These are phyloP conservation scores for Nibea coibor DNA, from an alignment of 2,113 vertebrate species.

Conservation along the genomic window DNA sequence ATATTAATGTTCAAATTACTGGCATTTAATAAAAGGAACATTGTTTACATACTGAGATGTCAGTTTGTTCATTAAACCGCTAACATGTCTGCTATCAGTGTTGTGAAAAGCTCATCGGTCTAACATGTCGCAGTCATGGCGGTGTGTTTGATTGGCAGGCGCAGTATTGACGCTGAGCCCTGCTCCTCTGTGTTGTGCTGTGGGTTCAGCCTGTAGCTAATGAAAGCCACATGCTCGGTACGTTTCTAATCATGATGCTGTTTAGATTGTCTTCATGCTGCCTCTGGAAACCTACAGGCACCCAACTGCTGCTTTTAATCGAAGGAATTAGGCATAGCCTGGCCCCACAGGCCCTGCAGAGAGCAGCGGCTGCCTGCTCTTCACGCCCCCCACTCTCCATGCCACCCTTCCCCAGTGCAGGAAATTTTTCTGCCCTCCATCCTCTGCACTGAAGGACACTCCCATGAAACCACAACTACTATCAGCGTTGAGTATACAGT, in stretches of 20 bases:
- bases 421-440: constrained; percentile 27
- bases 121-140: constrained; percentile 30
- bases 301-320: constrained; percentile 80
- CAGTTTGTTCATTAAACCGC: constrained; percentile 39
- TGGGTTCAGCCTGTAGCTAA: constrained; percentile 70
- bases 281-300: constrained; percentile 64
- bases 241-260: constrained; percentile 73
- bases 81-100: constrained; percentile 22
- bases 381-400: constrained; percentile 32
- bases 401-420: constrained; percentile 12
- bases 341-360: constrained; percentile 7
- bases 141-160: constrained; percentile 68
- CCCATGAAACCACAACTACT: neutral
- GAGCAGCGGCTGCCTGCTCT: constrained; percentile 45
- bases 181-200: constrained; percentile 47
- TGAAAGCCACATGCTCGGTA: constrained; percentile 76
- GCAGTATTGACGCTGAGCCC: constrained; percentile 32
- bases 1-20: neutral
- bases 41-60: constrained; percentile 26
- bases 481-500: neutral
- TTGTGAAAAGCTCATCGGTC: constrained; percentile 46
- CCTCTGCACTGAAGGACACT: constrained; percentile 14
- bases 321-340: constrained; percentile 68
- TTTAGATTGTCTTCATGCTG: constrained; percentile 74
- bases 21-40: constrained; percentile 59